Evolutionary conservation across 2,113 vertebrate genomes (phyloP).

Genomic region (Brachypteracias leptosomus): DNA sequence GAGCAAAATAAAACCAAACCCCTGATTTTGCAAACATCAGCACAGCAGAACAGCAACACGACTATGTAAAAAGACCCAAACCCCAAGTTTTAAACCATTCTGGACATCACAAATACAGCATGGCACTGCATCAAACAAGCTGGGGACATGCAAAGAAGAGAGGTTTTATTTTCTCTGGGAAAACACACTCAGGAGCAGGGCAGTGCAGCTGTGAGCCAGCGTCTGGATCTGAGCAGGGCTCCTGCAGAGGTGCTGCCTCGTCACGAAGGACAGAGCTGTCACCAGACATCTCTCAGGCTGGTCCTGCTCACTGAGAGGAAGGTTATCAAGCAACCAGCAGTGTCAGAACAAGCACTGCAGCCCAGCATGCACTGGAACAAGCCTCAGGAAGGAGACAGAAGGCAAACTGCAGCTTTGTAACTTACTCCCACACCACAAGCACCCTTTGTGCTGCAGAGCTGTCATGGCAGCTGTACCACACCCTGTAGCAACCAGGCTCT

Average conservation of each 20-base stretch:
- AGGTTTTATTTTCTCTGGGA: neutral
- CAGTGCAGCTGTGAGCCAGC: neutral
- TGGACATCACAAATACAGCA: fast-evolving
- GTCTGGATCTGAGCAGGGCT: fast-evolving
- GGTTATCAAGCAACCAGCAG: fast-evolving
- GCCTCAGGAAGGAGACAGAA: neutral
- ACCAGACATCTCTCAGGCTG: neutral
- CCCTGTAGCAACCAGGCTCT: neutral
- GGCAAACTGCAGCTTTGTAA: neutral
- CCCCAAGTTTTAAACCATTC: fast-evolving
- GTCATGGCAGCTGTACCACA: fast-evolving
- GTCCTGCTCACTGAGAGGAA: neutral
- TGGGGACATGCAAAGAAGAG: neutral
- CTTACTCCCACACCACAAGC: neutral
- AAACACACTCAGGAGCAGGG: neutral
- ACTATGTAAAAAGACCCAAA: neutral
- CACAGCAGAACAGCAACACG: fast-evolving
- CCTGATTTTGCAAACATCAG: neutral
- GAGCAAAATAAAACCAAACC: neutral
- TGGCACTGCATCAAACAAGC: neutral
- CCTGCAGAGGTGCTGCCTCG: neutral
- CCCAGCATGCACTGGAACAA: fast-evolving
- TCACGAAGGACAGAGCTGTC: neutral
- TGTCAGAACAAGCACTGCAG: neutral
- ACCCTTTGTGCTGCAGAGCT: neutral